Base-by-base conservation (phyloP, 2,888 invertebrate species). In the Rhingia campestris region DNA sequence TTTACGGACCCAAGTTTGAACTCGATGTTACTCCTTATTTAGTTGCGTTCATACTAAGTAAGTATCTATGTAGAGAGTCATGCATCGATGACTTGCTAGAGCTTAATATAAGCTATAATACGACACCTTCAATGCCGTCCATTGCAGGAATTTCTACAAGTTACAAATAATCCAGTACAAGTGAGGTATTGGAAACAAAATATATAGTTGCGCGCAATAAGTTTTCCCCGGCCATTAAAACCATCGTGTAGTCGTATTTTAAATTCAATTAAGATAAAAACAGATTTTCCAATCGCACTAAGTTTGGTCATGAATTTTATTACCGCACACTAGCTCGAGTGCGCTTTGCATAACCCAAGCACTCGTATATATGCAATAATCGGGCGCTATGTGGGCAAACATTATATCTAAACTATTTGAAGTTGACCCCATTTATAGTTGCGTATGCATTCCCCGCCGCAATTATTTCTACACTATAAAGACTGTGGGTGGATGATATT, bases 261-360 rank as follows among this genome's bases (percentile, higher is more conserved):
- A 77, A 69, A 74, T 69, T 79, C 79, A 84, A 69, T 79, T 79
- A 82, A 79, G 66, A 82, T 67, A 69, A 76, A 70, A 63, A 22
- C 22, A 73, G 45, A 67, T 69, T 58, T 58, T 74, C 69, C 49
- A 74, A 84, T 74, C 69, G 53, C 53, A 64, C 79, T 66, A 49
- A 81, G 51, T 81, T 74, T 84, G 82, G 79, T 84, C 79, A 79
- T 79, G 82, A 74, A 74, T 74, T 73, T 70, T 72, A 64, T 80
- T 74, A 56, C 80, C 51, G 66, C 79, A 70, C 64, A 10, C 10
- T 39, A 43, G 35, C 39, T 59, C 22, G 22, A 2, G 39, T 30
- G 22, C 30, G 63, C 33, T 74, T 70, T 79, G 73, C 69, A 79
- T 74, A 73, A 67, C 14, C 39, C 35, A n/a, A 35, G 33, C 33